Percentiles rank a stretch among this genome's conserved stretches.
These are phyloP conservation scores for Epinephelus moara DNA, from an alignment of 2,113 vertebrate species.

Conservation along the genomic window DNA sequence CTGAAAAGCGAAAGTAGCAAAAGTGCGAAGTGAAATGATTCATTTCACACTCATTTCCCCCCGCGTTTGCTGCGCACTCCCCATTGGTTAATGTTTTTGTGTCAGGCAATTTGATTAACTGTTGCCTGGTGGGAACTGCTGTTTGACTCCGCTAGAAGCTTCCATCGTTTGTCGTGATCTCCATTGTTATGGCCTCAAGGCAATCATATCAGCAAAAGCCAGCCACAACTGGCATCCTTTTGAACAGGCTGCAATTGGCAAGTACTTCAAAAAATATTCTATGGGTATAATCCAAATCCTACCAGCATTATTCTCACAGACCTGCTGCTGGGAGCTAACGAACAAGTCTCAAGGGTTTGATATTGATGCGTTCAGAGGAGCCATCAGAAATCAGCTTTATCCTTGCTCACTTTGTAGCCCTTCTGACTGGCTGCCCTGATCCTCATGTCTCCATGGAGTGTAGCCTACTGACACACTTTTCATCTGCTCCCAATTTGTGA, in stretches of 20 bases:
- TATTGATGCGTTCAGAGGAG: constrained; percentile 19
- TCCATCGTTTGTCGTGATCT: constrained; percentile 49
- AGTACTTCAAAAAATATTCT: constrained; percentile 29
- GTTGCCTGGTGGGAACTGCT: constrained; percentile 51
- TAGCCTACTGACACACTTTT: constrained; percentile 83
- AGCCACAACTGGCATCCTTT: constrained; percentile 26
- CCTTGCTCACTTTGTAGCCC: constrained; percentile 38
- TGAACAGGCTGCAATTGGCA: constrained; percentile 33
- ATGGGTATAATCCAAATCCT: constrained; percentile 55
- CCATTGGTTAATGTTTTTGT: constrained; percentile 44
- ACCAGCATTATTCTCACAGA: constrained; percentile 9
- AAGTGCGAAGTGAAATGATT: constrained; percentile 62
- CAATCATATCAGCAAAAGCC: constrained; percentile 59
- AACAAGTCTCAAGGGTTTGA: constrained; percentile 29
- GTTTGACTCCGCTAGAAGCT: constrained; percentile 46
- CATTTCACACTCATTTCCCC: constrained; percentile 44
- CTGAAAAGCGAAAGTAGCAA: constrained; percentile 40
- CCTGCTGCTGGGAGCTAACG: constrained; percentile 21
- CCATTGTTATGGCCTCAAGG: constrained; percentile 37
- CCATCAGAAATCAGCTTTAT: constrained; percentile 6
- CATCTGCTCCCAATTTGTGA: constrained; percentile 50
- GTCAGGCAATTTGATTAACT: constrained; percentile 61
- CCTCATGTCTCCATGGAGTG: constrained; percentile 60
- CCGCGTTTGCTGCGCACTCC: background rate
- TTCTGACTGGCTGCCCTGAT: constrained; percentile 55